phyloP scores from a whole-genome alignment of 2,113 vertebrate genomes.

The Python bivittatus region DNA sequence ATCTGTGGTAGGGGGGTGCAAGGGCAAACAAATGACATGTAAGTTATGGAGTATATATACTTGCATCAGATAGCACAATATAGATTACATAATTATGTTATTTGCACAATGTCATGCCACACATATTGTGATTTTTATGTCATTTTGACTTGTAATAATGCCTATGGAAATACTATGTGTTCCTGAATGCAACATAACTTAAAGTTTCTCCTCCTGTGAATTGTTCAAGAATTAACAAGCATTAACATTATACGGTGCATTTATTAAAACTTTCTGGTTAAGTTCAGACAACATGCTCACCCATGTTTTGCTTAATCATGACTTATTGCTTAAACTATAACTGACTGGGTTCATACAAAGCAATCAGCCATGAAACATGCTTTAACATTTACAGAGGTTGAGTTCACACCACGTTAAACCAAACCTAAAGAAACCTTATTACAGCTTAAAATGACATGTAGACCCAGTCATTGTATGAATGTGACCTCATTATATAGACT shows the following conservation, averaged over 20 bases:
- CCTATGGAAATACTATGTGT: background rate
- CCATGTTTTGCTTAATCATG: background rate
- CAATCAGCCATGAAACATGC: background rate
- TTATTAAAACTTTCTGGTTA: background rate
- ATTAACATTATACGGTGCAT: background rate
- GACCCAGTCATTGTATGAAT: background rate
- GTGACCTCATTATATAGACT: background rate
- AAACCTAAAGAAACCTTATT: background rate
- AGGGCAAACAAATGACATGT: background rate
- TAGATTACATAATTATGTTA: background rate
- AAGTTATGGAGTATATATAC: background rate
- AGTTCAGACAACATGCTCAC: background rate
- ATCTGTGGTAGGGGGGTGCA: background rate
- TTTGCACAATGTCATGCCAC: background rate
- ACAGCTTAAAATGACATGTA: background rate
- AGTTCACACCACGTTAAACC: background rate
- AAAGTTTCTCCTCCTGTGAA: background rate
- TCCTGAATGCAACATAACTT: background rate
- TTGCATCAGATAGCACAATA: background rate
- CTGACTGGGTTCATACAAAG: background rate
- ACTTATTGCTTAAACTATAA: background rate
- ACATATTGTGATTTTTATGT: background rate
- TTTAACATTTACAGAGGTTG: background rate
- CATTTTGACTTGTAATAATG: background rate
- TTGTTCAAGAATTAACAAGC: background rate